These are phyloP conservation scores for Todiramphus saurophagus DNA, from an alignment of 2,113 vertebrate genomes.

Conservation along the genomic window DNA sequence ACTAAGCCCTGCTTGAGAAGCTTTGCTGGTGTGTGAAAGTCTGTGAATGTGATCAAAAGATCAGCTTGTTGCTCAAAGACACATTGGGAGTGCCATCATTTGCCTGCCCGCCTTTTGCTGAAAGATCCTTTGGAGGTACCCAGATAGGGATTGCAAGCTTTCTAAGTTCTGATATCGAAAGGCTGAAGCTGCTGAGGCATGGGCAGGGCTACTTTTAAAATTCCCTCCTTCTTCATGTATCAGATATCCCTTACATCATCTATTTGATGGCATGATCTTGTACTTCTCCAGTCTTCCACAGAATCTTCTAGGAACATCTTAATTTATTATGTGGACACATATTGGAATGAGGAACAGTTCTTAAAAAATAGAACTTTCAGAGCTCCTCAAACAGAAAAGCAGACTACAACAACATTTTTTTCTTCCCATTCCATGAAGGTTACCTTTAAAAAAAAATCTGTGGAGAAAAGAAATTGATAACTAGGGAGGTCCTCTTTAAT, in stretches of 20 bases:
- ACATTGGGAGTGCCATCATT: neutral
- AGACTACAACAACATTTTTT: neutral
- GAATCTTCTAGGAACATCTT: neutral
- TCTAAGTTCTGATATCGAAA: neutral
- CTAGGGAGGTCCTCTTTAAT: constrained; percentile 41
- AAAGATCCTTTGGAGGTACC: neutral
- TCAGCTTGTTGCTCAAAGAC: neutral
- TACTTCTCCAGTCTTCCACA: neutral
- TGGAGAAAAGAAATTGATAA: neutral
- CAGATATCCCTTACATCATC: neutral
- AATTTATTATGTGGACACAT: neutral
- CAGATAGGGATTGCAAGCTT: neutral
- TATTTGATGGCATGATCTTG: neutral
- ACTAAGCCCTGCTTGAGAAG: neutral
- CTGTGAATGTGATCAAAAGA: neutral
- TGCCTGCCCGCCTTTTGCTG: neutral
- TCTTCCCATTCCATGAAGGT: neutral
- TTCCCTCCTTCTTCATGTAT: neutral
- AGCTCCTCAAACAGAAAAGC: neutral
- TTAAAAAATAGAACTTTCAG: neutral
- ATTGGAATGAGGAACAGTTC: neutral
- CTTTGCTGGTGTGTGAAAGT: neutral
- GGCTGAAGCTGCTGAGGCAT: neutral
- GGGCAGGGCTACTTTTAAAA: neutral
- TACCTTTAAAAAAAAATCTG: constrained; percentile 2